A percentile compares a stretch with the other conserved stretches of the same genome.
These are phyloP conservation scores for Paguma larvata DNA, from an alignment of 2,797 vertebrate species.

Conservation along the genomic window DNA sequence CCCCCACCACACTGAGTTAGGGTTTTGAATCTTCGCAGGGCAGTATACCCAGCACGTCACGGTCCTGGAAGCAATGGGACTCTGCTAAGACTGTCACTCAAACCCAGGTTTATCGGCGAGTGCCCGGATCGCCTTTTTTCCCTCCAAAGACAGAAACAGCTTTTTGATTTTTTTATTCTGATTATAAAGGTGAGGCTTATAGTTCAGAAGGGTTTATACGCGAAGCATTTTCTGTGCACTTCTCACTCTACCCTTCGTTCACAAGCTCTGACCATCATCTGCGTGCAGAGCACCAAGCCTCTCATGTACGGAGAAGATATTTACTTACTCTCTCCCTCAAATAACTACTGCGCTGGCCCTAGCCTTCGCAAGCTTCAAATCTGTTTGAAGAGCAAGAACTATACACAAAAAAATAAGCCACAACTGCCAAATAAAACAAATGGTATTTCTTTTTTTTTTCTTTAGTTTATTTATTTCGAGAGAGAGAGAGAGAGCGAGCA, in stretches of 20 bases:
- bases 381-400: not conserved
- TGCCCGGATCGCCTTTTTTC: not conserved
- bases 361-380: slow-evolving; percentile 20
- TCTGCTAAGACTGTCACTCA: not conserved
- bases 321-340: slow-evolving; percentile 24
- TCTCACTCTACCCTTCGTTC: not conserved
- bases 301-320: slow-evolving; percentile 3
- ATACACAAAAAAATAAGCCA: not conserved
- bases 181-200: not conserved
- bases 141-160: not conserved
- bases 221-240: not conserved
- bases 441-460: not conserved
- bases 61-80: not conserved
- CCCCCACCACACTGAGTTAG: not conserved
- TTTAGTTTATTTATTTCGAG: no score
- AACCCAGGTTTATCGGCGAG: not conserved
- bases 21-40: not conserved
- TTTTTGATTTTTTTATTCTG: not conserved
- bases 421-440: not conserved
- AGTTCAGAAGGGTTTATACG: not conserved
- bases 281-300: not conserved
- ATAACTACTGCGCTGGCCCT: not conserved
- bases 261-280: not conserved
- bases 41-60: not conserved
- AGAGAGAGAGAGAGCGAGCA: no score